Conservation (phyloP, 2,113 vertebrate genomes). For the Apteryx mantelli region DNA sequence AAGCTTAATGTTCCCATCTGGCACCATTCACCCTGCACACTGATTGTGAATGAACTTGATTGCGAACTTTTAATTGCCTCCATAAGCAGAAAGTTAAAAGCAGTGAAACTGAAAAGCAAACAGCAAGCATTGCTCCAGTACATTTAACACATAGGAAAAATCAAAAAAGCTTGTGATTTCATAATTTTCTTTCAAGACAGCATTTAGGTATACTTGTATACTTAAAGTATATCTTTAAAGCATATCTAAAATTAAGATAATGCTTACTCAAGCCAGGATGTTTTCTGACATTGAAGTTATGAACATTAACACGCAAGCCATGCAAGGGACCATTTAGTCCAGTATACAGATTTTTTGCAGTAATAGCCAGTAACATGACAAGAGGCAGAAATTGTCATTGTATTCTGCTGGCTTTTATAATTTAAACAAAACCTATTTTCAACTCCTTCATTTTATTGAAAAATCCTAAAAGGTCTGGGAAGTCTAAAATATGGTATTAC, state of each 20-base stretch:
- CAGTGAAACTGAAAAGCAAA: neutral
- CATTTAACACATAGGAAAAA: neutral
- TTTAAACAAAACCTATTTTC: neutral
- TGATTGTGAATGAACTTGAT: neutral
- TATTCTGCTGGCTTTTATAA: neutral
- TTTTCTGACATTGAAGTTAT: neutral
- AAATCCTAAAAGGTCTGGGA: neutral
- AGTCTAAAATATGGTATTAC: neutral
- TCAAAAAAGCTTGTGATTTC: neutral
- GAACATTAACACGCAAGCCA: neutral
- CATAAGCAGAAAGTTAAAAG: neutral
- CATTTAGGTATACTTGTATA: neutral
- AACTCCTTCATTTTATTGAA: neutral
- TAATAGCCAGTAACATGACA: neutral
- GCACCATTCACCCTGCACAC: neutral
- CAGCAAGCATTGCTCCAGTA: neutral
- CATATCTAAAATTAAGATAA: neutral
- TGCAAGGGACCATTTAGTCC: rapidly evolving
- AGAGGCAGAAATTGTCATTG: neutral
- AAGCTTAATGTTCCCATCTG: neutral
- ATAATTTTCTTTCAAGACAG: neutral
- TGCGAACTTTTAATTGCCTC: neutral
- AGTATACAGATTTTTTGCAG: neutral
- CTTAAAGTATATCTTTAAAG: neutral
- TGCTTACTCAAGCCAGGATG: neutral